Conservation (phyloP, 2,888 invertebrate genomes). For the Hylaea fasciaria region DNA sequence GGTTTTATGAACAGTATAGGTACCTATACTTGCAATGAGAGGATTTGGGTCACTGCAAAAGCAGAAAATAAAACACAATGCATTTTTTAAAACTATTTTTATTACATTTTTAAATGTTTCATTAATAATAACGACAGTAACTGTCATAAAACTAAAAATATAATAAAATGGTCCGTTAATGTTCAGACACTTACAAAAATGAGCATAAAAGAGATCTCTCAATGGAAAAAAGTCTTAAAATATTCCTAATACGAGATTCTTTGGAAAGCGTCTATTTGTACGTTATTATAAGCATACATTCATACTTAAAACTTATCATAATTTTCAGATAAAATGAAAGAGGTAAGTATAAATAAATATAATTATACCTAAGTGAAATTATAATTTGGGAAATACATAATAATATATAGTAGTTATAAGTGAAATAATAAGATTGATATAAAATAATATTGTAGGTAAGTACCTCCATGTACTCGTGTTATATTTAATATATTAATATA, state of each 20-base stretch:
- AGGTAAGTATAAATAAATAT: too few relatives aligned
- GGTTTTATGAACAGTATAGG: too few relatives aligned
- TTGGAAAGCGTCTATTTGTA: constrained; percentile 82
- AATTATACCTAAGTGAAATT: too few relatives aligned
- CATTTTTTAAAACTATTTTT: constrained; percentile 35
- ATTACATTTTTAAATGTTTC: constrained; percentile 49
- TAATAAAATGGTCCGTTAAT: constrained; percentile 37
- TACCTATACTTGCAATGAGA: background rate
- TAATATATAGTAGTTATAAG: too few relatives aligned
- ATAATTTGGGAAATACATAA: too few relatives aligned
- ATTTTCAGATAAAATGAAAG: too few relatives aligned
- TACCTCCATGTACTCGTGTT: too few relatives aligned
- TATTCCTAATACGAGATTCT: constrained; percentile 74
- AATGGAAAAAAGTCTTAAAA: constrained; percentile 67
- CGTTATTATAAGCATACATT: constrained; percentile 45
- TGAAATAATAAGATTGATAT: too few relatives aligned
- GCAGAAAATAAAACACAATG: constrained; percentile 27
- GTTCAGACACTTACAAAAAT: constrained; percentile 52
- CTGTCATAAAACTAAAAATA: constrained; percentile 58
- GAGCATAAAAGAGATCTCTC: constrained; percentile 76
- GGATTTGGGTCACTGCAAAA: background rate
- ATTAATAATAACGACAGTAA: constrained; percentile 60
- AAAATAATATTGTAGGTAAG: too few relatives aligned
- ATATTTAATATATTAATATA: too few relatives aligned
- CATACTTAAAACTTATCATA: background rate